Evolutionary conservation across 2,888 invertebrate genomes (phyloP).

Genomic region (Mellilla xanthometata): DNA sequence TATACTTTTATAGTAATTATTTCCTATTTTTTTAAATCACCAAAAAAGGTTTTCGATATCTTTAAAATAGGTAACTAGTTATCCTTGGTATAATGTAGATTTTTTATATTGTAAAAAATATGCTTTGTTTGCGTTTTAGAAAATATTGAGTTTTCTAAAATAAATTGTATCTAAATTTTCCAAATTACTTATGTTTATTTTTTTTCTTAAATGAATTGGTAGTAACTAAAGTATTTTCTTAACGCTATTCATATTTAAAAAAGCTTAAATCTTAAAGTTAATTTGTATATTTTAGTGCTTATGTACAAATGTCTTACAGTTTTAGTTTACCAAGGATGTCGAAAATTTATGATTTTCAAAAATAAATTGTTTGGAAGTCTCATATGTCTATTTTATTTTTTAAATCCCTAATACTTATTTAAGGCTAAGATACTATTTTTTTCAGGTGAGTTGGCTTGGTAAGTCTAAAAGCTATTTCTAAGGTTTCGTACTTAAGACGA

Average conservation of each 20-base stretch:
- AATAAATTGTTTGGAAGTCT: constrained; percentile 26
- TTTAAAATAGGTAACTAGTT: no score
- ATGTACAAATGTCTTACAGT: constrained; percentile 23
- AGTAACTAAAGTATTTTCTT: constrained; percentile 4
- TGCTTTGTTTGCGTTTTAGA: no score
- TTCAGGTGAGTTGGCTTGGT: no score
- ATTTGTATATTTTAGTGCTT: constrained; percentile 22
- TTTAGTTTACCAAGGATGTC: constrained; percentile 26
- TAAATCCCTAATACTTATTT: no score
- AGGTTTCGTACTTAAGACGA: no score
- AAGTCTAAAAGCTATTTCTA: no score
- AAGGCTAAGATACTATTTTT: no score
- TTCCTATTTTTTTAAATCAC: constrained; percentile 27
- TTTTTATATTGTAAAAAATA: no score
- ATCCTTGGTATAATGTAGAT: constrained; percentile 8
- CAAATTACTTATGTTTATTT: no score
- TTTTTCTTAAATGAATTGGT: no score
- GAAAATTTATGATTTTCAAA: constrained; percentile 26
- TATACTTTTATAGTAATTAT: constrained; percentile 32
- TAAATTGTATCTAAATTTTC: neutral
- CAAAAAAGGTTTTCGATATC: constrained; percentile 18
- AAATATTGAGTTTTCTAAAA: no score
- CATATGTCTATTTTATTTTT: neutral
- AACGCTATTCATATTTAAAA: no score
- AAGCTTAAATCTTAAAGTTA: constrained; percentile 4